Conservation (phyloP, 1,140 invertebrate species). For the Chelonus insularis region DNA sequence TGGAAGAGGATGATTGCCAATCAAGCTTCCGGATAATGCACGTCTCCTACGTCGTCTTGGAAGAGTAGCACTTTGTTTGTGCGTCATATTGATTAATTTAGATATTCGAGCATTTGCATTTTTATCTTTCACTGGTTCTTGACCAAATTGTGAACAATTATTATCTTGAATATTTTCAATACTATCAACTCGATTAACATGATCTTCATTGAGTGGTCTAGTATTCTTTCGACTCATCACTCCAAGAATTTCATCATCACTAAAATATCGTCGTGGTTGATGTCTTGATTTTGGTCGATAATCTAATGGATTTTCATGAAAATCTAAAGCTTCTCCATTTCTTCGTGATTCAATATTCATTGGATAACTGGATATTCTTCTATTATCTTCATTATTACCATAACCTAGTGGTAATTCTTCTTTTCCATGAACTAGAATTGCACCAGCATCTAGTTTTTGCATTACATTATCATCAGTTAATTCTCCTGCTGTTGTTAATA, state of each 20-base stretch:
- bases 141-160: conserved; percentile 17
- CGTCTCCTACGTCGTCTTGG: conserved; percentile 51
- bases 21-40: conserved; percentile 48
- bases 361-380: conserved; percentile 15
- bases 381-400: conserved; percentile 25
- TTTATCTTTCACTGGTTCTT: conserved; percentile 41
- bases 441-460: conserved; percentile 53
- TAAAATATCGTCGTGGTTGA: conserved; percentile 27
- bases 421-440: conserved; percentile 65
- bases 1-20: conserved; percentile 59
- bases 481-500: conserved; percentile 39
- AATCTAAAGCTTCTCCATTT: background rate
- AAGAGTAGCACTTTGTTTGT: conserved; percentile 53
- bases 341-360: conserved; percentile 9
- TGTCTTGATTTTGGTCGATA: background rate
- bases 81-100: conserved; percentile 22
- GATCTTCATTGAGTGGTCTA: conserved; percentile 23
- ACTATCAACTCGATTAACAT: background rate
- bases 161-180: conserved; percentile 19
- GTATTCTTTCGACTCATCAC: conserved; percentile 27
- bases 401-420: conserved; percentile 66
- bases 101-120: conserved; percentile 47
- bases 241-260: conserved; percentile 31
- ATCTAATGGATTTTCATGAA: background rate
- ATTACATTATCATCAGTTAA: conserved; percentile 50